phyloP scores from a whole-genome alignment of 1,140 invertebrate species.

The Phymorhynchus buccinoides region DNA sequence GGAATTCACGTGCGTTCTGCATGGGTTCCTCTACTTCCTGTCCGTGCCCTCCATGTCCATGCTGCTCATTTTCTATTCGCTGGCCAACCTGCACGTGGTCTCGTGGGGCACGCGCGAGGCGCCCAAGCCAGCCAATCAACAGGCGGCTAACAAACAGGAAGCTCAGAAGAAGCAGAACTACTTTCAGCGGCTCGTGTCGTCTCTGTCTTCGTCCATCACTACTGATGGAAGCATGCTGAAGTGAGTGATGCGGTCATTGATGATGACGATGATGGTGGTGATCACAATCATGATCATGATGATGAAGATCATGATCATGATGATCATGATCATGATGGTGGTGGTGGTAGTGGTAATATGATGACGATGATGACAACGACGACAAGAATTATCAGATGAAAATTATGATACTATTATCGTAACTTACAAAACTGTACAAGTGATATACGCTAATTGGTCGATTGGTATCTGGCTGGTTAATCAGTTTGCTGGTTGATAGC shows the following conservation, averaged over 20 bases:
- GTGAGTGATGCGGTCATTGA: neutral
- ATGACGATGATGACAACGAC: too few species aligned
- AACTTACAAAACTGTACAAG: too few species aligned
- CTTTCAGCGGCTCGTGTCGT: slow-evolving; percentile 15
- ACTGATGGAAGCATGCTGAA: slow-evolving; percentile 20
- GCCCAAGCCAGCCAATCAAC: slow-evolving; percentile 75
- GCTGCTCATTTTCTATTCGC: slow-evolving; percentile 90
- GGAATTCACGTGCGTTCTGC: slow-evolving; percentile 84
- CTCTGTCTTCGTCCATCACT: neutral
- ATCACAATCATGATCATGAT: too few species aligned
- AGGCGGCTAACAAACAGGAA: neutral
- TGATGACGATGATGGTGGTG: too few species aligned
- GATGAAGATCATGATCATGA: neutral
- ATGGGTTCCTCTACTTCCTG: slow-evolving; percentile 89
- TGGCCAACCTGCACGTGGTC: slow-evolving; percentile 92
- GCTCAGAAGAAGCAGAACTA: slow-evolving; percentile 35
- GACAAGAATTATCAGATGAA: too few species aligned
- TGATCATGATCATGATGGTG: neutral
- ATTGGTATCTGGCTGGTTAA: too few species aligned
- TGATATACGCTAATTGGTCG: too few species aligned
- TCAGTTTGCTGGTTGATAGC: too few species aligned
- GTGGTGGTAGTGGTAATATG: neutral
- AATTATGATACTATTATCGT: too few species aligned
- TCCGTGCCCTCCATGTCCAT: slow-evolving; percentile 95
- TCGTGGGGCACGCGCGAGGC: slow-evolving; percentile 93